Evolutionary conservation across 2,888 invertebrate genomes (phyloP).

Genomic region (Carabus problematicus): DNA sequence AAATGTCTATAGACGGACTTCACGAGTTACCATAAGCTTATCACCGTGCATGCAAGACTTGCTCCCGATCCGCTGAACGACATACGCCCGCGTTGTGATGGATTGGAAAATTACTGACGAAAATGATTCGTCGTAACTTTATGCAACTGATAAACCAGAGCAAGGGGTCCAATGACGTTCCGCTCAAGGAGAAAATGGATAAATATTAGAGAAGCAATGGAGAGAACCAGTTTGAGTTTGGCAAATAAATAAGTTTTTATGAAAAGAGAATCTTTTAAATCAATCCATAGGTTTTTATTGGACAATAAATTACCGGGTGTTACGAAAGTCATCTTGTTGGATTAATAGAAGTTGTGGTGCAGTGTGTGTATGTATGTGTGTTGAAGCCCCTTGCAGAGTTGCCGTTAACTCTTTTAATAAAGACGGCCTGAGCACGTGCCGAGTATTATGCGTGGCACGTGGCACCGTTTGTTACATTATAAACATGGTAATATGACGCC

Average conservation of each 20-base stretch:
- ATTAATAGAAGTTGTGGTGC: no score
- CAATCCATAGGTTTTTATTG: no score
- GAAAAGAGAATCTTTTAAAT: no score
- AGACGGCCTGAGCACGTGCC: slow-evolving; percentile 51
- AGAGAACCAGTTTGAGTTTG: no score
- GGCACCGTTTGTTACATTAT: slow-evolving; percentile 56
- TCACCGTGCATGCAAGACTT: slow-evolving; percentile 42
- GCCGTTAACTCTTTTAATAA: slow-evolving; percentile 59
- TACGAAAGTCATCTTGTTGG: not conserved
- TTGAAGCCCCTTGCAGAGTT: slow-evolving; percentile 54
- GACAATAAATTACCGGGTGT: no score
- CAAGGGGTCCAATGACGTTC: no score
- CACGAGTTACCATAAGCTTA: slow-evolving; percentile 20
- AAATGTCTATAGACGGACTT: slow-evolving; percentile 28
- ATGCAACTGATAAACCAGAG: no score
- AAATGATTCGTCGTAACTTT: no score
- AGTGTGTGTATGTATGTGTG: not conserved
- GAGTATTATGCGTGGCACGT: slow-evolving; percentile 53
- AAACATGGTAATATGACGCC: slow-evolving; percentile 48
- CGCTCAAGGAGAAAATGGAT: no score
- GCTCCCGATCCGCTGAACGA: slow-evolving; percentile 20
- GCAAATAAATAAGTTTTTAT: no score
- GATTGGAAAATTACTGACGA: not conserved
- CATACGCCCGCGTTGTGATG: not conserved
- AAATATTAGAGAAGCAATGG: no score